phyloP scores from a whole-genome alignment of 2,888 invertebrate genomes.

The Hipparchia sbordonii region DNA sequence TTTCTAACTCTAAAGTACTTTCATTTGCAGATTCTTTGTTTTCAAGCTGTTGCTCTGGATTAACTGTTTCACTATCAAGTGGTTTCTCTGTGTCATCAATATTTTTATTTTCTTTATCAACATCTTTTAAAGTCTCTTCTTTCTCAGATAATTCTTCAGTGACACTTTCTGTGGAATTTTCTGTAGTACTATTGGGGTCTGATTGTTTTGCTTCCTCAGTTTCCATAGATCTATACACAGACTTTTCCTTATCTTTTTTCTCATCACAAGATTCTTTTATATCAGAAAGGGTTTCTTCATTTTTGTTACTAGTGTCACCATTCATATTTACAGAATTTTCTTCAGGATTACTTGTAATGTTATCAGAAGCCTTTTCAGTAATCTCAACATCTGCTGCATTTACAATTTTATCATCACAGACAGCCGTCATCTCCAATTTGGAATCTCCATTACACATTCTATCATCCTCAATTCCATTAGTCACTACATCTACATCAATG shows the following conservation, averaged over 20 bases:
- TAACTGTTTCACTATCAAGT: slow-evolving; percentile 1
- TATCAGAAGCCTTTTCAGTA: slow-evolving; percentile 11
- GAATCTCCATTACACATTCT: slow-evolving; percentile 28
- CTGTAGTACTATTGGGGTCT: slow-evolving; percentile 9
- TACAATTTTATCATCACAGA: slow-evolving; percentile 20
- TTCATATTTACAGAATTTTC: slow-evolving; percentile 1
- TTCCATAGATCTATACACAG: background rate
- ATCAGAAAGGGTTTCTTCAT: background rate
- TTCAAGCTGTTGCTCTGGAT: slow-evolving; percentile 3
- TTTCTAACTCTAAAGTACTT: slow-evolving; percentile 24
- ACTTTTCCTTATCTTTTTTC: slow-evolving; percentile 13
- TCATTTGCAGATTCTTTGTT: background rate
- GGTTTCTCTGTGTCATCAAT: background rate
- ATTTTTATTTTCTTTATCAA: background rate
- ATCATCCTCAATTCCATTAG: slow-evolving; percentile 40
- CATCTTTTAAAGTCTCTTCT: background rate
- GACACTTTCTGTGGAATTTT: background rate
- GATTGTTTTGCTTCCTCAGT: slow-evolving; percentile 18
- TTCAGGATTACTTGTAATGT: background rate
- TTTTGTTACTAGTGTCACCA: background rate
- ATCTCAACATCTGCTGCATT: slow-evolving; percentile 27
- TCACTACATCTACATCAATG: slow-evolving; percentile 55
- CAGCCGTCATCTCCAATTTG: slow-evolving; percentile 9
- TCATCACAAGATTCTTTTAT: background rate
- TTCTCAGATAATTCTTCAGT: background rate